A percentile compares a stretch with the other conserved stretches of the same genome.
Conservation (phyloP, 1,140 invertebrate species). For the Calephelis nemesis region DNA sequence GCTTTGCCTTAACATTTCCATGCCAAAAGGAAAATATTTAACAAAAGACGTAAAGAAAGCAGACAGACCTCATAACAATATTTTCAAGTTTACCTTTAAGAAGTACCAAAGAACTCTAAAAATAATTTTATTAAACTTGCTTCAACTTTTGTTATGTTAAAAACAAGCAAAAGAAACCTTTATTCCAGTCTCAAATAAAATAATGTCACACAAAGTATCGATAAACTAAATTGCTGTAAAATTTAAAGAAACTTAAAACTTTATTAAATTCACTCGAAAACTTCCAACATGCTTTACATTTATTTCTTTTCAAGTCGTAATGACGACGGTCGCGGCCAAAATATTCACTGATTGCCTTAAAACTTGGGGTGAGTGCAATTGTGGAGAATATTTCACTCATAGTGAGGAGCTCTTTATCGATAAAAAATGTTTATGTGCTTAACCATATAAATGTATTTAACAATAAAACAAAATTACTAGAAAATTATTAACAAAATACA, state of each 20-base stretch:
- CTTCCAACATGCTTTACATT: conserved; percentile 22
- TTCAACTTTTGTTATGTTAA: no score
- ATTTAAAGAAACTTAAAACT: conserved; percentile 21
- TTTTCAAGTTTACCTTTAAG: no score
- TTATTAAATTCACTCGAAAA: conserved; percentile 12
- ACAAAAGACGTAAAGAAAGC: no score
- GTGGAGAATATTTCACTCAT: conserved; percentile 5
- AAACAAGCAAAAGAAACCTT: not conserved
- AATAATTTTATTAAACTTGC: no score
- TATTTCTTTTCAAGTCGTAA: conserved; percentile 32
- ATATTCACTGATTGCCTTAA: conserved; percentile 30
- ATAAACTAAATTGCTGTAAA: not conserved
- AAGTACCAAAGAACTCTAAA: no score
- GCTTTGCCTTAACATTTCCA: no score
- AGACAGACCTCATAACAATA: no score
- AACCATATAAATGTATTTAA: not conserved
- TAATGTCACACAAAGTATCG: not conserved
- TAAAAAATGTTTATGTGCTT: not conserved
- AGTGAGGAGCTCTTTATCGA: conserved; percentile 27
- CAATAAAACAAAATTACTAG: no score
- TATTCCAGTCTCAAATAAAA: not conserved
- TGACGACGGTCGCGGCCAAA: conserved; percentile 28
- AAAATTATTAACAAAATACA: no score
- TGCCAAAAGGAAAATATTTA: no score
- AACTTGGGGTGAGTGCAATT: conserved; percentile 21